Evolutionary conservation across 2,797 vertebrate species (phyloP).

Genomic region (Triplophysa bombifrons): DNA sequence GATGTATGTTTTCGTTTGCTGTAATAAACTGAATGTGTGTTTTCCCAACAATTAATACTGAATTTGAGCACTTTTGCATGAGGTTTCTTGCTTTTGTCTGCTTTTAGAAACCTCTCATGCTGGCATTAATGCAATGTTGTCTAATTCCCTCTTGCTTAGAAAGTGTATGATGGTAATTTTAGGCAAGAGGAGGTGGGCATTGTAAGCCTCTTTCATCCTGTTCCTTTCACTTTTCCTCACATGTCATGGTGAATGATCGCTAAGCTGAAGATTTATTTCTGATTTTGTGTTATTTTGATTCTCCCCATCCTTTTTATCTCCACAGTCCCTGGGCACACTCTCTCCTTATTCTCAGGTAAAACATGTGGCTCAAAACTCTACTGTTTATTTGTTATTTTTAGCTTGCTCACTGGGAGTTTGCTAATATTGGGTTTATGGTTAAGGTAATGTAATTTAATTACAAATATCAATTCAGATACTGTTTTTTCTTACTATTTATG

Average conservation of each 20-base stretch:
- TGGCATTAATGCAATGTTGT: background rate
- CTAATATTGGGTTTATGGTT: too few relatives aligned
- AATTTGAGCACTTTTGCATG: background rate
- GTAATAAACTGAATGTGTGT: slow-evolving; percentile 11
- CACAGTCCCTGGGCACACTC: slow-evolving; percentile 86
- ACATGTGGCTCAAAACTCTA: background rate
- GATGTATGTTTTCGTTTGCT: slow-evolving; percentile 21
- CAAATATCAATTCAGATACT: too few relatives aligned
- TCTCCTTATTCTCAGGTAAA: slow-evolving; percentile 92
- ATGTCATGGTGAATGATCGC: slow-evolving; percentile 5
- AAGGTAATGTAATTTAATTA: too few relatives aligned
- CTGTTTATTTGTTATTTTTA: too few relatives aligned
- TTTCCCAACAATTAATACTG: slow-evolving; percentile 8
- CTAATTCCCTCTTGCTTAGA: slow-evolving; percentile 6
- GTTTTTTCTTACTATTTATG: too few relatives aligned
- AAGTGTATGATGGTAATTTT: background rate
- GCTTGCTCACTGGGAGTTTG: too few relatives aligned
- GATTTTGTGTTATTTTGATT: slow-evolving; percentile 22
- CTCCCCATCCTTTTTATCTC: slow-evolving; percentile 44
- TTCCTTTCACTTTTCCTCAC: slow-evolving; percentile 10
- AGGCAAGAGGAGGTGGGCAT: background rate
- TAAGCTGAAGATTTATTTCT: background rate
- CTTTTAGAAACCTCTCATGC: background rate
- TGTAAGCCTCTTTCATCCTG: background rate
- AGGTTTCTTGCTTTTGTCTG: slow-evolving; percentile 8